Evolutionary conservation across 2,888 invertebrate genomes (phyloP).

Genomic region (Phragmatobia fuliginosa): DNA sequence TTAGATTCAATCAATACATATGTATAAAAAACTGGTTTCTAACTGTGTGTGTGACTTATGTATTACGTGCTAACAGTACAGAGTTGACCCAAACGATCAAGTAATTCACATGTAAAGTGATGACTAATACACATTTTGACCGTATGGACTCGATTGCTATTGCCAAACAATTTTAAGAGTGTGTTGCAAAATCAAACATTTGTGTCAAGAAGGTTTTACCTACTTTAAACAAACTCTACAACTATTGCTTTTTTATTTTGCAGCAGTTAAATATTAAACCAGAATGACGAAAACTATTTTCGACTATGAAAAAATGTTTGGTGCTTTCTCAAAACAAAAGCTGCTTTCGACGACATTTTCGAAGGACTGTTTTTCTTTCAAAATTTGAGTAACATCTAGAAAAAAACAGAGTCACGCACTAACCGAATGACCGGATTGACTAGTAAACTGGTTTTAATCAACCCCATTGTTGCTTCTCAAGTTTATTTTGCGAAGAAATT

Average conservation of each 20-base stretch:
- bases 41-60: not conserved
- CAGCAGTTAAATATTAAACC: no score
- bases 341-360: no score
- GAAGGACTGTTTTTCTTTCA: no score
- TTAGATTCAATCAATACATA: not conserved
- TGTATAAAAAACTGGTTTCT: not conserved
- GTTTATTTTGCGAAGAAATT: no score
- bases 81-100: not conserved
- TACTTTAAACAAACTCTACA: not conserved
- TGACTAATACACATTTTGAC: not conserved
- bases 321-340: no score
- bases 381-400: no score
- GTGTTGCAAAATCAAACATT: not conserved
- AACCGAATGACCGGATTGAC: no score
- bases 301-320: no score
- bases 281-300: no score
- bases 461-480: no score
- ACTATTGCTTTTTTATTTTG: not conserved
- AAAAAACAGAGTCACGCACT: no score
- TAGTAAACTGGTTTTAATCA: no score
- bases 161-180: not conserved
- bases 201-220: not conserved
- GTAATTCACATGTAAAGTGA: not conserved
- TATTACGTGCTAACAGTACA: not conserved
- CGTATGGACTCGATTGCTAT: not conserved